Evolutionary conservation across 2,797 vertebrate species (phyloP), one percentile per base, ranked within the genome.

Genomic region (Danio jaintianensis): DNA sequence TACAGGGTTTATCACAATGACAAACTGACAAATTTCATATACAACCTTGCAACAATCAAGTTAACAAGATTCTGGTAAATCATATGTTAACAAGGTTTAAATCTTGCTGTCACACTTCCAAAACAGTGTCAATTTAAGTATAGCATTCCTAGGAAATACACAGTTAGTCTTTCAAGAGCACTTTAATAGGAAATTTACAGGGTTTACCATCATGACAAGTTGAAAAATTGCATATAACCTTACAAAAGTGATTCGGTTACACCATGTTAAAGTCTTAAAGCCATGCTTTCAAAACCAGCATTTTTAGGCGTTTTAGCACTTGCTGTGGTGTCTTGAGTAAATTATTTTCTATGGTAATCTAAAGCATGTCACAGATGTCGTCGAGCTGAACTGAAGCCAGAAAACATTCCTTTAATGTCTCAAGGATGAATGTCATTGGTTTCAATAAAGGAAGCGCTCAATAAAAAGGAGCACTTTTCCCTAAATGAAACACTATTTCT

Each of bases 391-490:
- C 4, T 43, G 68, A 10, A 58, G 13, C 40, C 40, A 45, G 8
- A 58, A 58, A 58, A 10, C 52, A 70, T 53, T 40, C 2, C 67
- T 53, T 53, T 53, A 70, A 70, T 70, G 53, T 72, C 38, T 58
- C n/a, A 52, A 22, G 70, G 40, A 72, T 22, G 53, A 58, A 45
- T 58, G 40, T 72, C 69, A 58, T 58, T 45, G 40, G 69, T 72
- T 72, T 56, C 18, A 58, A 72, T 72, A 58, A 58, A 72, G 38
- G 70, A 72, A 6, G 10, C 7, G n/a, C 68, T 53, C 36, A 42
- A 70, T 40, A 53, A 55, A 70, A 70, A 70, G 16, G 40, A 45
- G 69, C 70, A 72, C 53, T 58, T 72, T 72, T 58, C 70, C 29
- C 53, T 56, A 72, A 72, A 42, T 29, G 40, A 58, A 72, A 43